Percentiles rank a stretch among this genome's conserved stretches.
Evolutionary conservation across 2,797 vertebrate species (phyloP).

Genomic region (Hapalemur alaotrensis): DNA sequence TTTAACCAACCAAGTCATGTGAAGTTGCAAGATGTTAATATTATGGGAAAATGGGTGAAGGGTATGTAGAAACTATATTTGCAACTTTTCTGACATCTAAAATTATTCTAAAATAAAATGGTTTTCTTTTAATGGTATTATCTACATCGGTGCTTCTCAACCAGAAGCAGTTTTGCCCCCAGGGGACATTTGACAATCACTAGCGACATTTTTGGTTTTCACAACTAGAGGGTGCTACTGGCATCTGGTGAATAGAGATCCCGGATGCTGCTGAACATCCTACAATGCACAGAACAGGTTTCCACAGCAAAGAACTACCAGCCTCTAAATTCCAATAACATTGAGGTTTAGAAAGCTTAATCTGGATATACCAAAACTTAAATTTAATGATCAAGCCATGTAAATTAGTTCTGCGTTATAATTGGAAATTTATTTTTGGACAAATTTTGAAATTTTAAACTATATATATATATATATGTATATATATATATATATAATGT

Average conservation of each 20-base stretch:
- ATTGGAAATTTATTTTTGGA: neutral
- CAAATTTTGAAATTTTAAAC: neutral
- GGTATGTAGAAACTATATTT: neutral
- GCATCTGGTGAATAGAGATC: neutral
- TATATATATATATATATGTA: neutral
- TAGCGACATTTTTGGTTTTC: neutral
- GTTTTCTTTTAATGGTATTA: neutral
- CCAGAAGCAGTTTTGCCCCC: neutral
- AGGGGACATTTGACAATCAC: neutral
- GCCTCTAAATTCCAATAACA: neutral
- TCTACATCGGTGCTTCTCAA: neutral
- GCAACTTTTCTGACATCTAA: constrained; percentile 5
- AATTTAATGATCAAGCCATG: neutral
- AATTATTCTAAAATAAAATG: neutral
- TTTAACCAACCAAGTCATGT: neutral
- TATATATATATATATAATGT: neutral
- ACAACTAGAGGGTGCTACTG: neutral
- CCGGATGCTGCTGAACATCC: neutral
- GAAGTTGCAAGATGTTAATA: neutral
- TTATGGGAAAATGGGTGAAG: neutral
- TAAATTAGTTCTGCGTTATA: neutral
- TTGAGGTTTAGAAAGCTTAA: neutral
- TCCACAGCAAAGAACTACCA: neutral
- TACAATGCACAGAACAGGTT: neutral
- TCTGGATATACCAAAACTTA: neutral